These are phyloP conservation scores for Pyxicephalus adspersus DNA, from an alignment of 2,113 vertebrate genomes.

Conservation along the genomic window DNA sequence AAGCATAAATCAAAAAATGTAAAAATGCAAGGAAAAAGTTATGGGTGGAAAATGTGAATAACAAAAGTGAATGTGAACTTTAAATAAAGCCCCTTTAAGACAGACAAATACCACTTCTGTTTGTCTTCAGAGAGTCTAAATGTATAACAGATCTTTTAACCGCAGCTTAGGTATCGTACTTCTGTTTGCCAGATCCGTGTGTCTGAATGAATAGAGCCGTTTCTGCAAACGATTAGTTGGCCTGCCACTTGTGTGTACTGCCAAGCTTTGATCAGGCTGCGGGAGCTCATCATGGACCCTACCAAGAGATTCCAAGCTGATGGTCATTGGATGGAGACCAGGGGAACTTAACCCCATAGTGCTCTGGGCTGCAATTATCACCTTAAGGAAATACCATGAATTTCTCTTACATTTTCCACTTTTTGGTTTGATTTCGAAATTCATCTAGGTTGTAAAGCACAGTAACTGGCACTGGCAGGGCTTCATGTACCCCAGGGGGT, in stretches of 20 bases:
- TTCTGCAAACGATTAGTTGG: constrained; percentile 47
- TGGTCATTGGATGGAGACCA: constrained; percentile 48
- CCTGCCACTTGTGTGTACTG: constrained; percentile 34
- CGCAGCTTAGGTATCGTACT: constrained; percentile 12
- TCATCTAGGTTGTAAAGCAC: no score
- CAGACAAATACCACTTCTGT: constrained; percentile 4
- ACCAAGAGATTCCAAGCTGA: constrained; percentile 49
- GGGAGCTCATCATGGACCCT: constrained; percentile 38
- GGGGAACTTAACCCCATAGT: constrained; percentile 42
- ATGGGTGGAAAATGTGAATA: background rate
- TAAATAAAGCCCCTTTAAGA: background rate
- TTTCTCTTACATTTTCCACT: background rate
- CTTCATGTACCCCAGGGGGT: no score
- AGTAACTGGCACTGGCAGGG: no score
- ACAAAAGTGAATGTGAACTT: background rate
- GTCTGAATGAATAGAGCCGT: constrained; percentile 42
- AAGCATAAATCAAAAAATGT: background rate
- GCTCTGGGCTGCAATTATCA: constrained; percentile 19
- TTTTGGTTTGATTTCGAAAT: no score
- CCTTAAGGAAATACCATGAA: constrained; percentile 18
- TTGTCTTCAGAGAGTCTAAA: constrained; percentile 41
- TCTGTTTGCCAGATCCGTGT: constrained; percentile 48
- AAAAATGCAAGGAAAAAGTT: background rate
- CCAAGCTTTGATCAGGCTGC: constrained; percentile 53
- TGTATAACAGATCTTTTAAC: constrained; percentile 26